Conservation (phyloP, 2,888 invertebrate genomes). For the Synergus japonicus region DNA sequence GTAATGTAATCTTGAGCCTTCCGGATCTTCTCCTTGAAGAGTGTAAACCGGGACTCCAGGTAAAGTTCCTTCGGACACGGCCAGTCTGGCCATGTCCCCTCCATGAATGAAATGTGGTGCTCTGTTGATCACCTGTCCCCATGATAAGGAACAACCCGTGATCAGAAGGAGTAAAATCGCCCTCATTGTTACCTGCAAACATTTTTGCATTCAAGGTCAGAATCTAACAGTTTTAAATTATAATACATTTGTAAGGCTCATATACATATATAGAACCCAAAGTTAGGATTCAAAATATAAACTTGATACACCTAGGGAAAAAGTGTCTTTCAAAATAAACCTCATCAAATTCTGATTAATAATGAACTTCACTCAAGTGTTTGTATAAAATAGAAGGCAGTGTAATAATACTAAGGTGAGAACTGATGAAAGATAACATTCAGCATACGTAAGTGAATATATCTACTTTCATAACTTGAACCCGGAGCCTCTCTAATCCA, state of each 20-base stretch:
- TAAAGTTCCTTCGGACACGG: constrained; percentile 85
- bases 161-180: constrained; percentile 61
- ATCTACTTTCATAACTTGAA: constrained; percentile 12
- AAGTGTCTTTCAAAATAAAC: neutral
- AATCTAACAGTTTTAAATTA: neutral
- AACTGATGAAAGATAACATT: constrained; percentile 2
- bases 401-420: neutral
- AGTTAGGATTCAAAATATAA: no score
- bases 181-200: constrained; percentile 68
- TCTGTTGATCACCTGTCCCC: constrained; percentile 82
- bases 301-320: neutral
- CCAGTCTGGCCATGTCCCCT: constrained; percentile 88
- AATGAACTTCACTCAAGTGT: neutral
- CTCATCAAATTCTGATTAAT: neutral
- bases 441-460: constrained; percentile 28
- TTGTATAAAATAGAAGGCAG: constrained; percentile 9
- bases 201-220: neutral
- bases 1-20: constrained; percentile 85
- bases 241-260: no score
- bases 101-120: constrained; percentile 87
- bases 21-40: constrained; percentile 87
- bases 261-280: no score
- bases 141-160: constrained; percentile 61
- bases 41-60: constrained; percentile 88
- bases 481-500: constrained; percentile 19